Evolutionary conservation across 1,140 invertebrate species (phyloP).

Genomic region (Pristionchus pacificus): DNA sequence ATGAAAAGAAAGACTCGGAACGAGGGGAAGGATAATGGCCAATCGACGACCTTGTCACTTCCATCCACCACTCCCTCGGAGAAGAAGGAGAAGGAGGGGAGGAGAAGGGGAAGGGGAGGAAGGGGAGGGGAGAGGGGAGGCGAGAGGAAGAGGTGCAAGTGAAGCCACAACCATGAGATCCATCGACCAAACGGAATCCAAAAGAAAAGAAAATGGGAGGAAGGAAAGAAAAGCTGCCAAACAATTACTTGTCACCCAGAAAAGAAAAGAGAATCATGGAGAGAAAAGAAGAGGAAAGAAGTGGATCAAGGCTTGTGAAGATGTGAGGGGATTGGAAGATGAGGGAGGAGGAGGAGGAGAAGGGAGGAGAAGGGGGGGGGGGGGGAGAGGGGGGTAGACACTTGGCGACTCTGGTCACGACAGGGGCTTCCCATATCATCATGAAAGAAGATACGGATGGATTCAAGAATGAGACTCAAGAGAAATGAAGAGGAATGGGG

Average conservation of each 20-base stretch:
- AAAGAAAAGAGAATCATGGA: slow-evolving; percentile 12
- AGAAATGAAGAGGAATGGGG: neutral
- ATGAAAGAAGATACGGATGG: no score
- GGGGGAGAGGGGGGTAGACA: slow-evolving; percentile 11
- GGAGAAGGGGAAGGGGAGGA: slow-evolving; percentile 1
- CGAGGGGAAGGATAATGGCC: slow-evolving; percentile 9
- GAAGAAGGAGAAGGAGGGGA: neutral
- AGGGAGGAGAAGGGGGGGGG: slow-evolving; percentile 7
- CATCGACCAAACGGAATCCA: no score
- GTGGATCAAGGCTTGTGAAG: slow-evolving; percentile 11
- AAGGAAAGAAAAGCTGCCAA: no score
- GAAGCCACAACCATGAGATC: slow-evolving; percentile 14
- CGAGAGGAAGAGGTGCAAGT: slow-evolving; percentile 15
- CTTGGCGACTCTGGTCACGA: no score
- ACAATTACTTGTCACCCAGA: no score
- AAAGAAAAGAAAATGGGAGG: no score
- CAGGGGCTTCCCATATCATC: no score
- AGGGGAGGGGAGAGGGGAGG: slow-evolving; percentile 16
- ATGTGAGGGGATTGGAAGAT: no score
- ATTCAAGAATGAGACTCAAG: no score
- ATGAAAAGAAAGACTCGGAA: no score
- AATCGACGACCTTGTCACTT: slow-evolving; percentile 15
- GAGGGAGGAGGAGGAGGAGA: no score
- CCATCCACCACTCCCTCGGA: slow-evolving; percentile 6
- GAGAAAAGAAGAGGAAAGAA: slow-evolving; percentile 10